Evolutionary conservation across 1,140 invertebrate species (phyloP), one percentile per base, ranked within the genome.

Genomic region (Leptestheria dahalacensis): DNA sequence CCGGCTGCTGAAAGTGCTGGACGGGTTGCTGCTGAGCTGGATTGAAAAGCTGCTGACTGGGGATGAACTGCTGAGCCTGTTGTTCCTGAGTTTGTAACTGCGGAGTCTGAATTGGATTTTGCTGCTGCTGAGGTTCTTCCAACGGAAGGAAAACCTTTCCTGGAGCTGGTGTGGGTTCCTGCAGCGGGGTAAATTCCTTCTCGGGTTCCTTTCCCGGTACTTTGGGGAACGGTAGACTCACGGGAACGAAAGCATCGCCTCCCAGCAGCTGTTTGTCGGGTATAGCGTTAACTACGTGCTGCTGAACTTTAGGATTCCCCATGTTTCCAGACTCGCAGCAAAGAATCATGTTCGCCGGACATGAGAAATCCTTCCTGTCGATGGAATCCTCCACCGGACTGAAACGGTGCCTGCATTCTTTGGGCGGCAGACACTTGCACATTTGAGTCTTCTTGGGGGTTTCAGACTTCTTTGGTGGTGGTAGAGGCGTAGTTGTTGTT

Each of bases 191-290:
- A 9, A 3, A 59, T 18, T 47, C 6, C 21, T 10, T 23, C 28
- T 24, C 33, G 20, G 15, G 26, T n/a, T n/a, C 12, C 12, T 48
- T 18, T n/a, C 29, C 48, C 18, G 58, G 58, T 12, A 60, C 46
- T 11, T 60, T 60, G 3, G 28, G 58, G 11, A 60, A 60, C 15
- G 58, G 58, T 11, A 60, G 28, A 10, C 51, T 28, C 26, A 60
- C 26, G 3, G 58, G 58, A 12, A 23, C 48, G 12, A 60, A 60
- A 0, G 25, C 26, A 12, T 28, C 48, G 21, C 48, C 28, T 21
- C 51, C 29, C 18, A 50, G 26, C 24, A 51, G 12, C 2, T 29
- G 49, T 1, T 48, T 29, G 11, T 60, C 58, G 1, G 58, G 53
- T 11, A 15, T 29, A 3, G 28, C 28, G 21, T 55, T 41, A 41